Conservation (phyloP, 2,113 vertebrate genomes). For the Canis aureus region DNA sequence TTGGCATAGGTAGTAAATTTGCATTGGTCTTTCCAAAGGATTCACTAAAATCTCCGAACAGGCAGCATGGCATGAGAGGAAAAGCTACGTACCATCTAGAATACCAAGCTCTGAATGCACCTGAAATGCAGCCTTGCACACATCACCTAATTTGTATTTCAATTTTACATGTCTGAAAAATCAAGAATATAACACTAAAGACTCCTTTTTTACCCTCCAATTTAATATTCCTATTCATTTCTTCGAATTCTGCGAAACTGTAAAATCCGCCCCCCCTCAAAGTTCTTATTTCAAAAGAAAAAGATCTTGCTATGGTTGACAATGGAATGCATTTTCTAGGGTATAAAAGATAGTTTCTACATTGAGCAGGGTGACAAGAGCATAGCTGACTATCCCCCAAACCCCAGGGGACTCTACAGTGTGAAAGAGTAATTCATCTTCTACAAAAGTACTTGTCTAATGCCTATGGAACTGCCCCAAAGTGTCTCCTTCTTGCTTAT, state of each 20-base stretch:
- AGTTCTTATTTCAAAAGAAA: neutral
- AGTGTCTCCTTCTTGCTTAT: neutral
- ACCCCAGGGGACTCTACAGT: neutral
- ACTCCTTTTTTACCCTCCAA: neutral
- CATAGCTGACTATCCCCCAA: fast-evolving
- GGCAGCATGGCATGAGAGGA: neutral
- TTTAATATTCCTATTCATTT: neutral
- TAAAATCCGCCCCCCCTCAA: neutral
- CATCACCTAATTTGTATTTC: neutral
- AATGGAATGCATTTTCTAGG: neutral
- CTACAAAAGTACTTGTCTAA: neutral
- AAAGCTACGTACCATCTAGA: neutral
- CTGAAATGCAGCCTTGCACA: neutral
- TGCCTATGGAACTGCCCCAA: neutral
- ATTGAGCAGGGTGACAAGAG: neutral
- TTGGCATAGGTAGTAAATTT: neutral
- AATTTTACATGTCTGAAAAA: neutral
- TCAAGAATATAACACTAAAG: conserved; percentile 33
- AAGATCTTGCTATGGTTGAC: neutral
- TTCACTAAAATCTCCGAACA: neutral
- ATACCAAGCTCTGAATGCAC: neutral
- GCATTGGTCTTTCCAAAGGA: neutral
- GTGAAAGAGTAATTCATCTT: neutral
- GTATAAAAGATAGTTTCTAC: neutral
- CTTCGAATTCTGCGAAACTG: neutral